Evolutionary conservation across 2,113 vertebrate genomes (phyloP).

Genomic region (Motacilla tschutschensis): DNA sequence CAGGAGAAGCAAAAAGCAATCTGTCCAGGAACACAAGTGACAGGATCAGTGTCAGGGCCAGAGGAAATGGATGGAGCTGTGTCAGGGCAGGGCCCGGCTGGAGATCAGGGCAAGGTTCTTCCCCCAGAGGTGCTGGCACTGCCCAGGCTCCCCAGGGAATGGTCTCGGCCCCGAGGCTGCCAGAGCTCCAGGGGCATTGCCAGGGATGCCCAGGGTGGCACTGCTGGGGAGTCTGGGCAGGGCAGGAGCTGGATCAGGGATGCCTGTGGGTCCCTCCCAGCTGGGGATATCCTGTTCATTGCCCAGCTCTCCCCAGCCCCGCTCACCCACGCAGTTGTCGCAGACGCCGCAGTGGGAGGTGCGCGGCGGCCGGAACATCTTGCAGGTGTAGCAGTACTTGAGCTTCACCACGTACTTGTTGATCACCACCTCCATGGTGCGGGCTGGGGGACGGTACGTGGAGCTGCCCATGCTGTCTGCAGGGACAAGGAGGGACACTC

Average conservation of each 20-base stretch:
- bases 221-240: fast-evolving
- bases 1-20: background rate
- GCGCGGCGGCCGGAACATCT: constrained; percentile 92
- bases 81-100: fast-evolving
- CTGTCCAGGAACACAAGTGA: background rate
- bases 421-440: constrained; percentile 91
- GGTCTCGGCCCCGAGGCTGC: background rate
- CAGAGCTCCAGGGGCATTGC: background rate
- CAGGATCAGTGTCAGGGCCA: background rate
- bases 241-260: fast-evolving
- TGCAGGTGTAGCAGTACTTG: constrained; percentile 97
- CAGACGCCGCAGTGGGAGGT: constrained; percentile 96
- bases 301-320: fast-evolving
- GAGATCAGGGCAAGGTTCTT: fast-evolving
- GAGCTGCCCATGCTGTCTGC: constrained; percentile 91
- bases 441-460: constrained; percentile 87
- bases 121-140: background rate
- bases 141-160: background rate
- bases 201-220: background rate
- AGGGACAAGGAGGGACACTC: background rate
- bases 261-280: background rate
- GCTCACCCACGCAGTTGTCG: constrained; percentile 95
- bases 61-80: background rate
- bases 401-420: constrained; percentile 93
- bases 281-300: fast-evolving